Evolutionary conservation across 1,140 invertebrate genomes (phyloP), one percentile per base, ranked within the genome.

Genomic region (Eurosta solidaginis): DNA sequence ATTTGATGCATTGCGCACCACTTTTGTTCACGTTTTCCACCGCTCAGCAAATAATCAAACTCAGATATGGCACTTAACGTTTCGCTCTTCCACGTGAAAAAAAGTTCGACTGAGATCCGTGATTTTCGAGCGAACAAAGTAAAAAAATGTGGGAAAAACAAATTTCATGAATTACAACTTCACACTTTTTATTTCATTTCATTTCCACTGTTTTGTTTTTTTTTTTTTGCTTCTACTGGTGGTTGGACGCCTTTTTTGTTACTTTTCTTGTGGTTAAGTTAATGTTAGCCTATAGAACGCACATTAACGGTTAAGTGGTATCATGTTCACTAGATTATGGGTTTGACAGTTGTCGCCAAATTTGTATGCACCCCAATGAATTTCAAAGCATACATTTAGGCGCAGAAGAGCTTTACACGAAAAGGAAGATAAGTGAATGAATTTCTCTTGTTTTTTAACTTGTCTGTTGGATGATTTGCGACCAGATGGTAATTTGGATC

Each of bases 151-250:
- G 49, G 49, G 49, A n/a, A 6, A 3, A 52, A 52, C 68, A n/a
- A 74, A 74, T 44, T 25, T n/a, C 68, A 33, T 44, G 42, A 74
- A 74, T 74, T 74, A 74, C 68, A 36, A 74, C 68, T 74, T 44
- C 68, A 50, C 74, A 76, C 50, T 49, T 50, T 49, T 76, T 76
- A 76, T 76, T 74, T 47, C 42, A 47, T 47, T 47, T 47, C 45
- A 74, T 74, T 74, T 74, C n/a, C n/a, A n/a, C n/a, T n/a, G n/a
- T n/a, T n/a, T n/a, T n/a, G n/a, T n/a, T 59, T 6, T 42, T n/a
- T 76, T 40, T 68, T 68, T 68, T 22, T n/a, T 22, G 49, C 22
- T n/a, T n/a, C n/a, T n/a, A 52, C 49, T 52, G 49, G n/a, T 20
- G 49, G 49, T 25, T 22, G 59, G 1, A n/a, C 33, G 17, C 20